These are phyloP conservation scores for Reticulitermes speratus DNA, from an alignment of 1,140 invertebrate species.

Conservation along the genomic window DNA sequence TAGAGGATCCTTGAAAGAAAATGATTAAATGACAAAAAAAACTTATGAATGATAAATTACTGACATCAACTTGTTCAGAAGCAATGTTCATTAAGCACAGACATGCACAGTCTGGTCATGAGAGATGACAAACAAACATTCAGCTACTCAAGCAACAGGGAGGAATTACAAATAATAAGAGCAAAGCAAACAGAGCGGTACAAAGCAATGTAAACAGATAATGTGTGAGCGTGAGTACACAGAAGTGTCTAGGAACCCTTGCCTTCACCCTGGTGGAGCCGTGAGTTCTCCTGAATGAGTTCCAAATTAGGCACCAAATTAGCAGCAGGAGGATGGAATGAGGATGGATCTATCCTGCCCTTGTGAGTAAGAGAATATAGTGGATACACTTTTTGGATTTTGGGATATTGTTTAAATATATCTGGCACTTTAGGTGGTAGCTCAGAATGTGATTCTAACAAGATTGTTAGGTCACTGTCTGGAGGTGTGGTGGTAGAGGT, in stretches of 20 bases:
- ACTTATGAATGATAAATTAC: too few species aligned
- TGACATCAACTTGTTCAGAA: too few species aligned
- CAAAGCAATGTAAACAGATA: not conserved
- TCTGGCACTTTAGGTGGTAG: conserved; percentile 55
- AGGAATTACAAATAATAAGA: too few species aligned
- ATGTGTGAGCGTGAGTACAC: not conserved
- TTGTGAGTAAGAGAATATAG: conserved; percentile 22
- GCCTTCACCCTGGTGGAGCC: conserved; percentile 8
- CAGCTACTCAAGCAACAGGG: too few species aligned
- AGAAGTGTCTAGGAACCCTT: conserved; percentile 5
- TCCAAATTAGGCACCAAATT: conserved; percentile 20
- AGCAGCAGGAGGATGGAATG: conserved; percentile 15
- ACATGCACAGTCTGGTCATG: too few species aligned
- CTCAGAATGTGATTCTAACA: conserved; percentile 37
- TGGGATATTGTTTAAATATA: conserved; percentile 69
- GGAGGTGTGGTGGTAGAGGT: not conserved
- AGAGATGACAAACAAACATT: too few species aligned
- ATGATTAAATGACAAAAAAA: too few species aligned
- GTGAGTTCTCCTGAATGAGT: conserved; percentile 20
- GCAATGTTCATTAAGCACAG: too few species aligned
- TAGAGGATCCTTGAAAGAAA: too few species aligned
- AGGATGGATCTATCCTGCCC: conserved; percentile 24
- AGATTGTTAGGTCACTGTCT: conserved; percentile 37
- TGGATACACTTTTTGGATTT: conserved; percentile 63
- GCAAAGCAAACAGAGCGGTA: too few species aligned